Evolutionary conservation across 1,140 invertebrate genomes (phyloP), one percentile per base, ranked within the genome.

Genomic region (Augochlora pura): DNA sequence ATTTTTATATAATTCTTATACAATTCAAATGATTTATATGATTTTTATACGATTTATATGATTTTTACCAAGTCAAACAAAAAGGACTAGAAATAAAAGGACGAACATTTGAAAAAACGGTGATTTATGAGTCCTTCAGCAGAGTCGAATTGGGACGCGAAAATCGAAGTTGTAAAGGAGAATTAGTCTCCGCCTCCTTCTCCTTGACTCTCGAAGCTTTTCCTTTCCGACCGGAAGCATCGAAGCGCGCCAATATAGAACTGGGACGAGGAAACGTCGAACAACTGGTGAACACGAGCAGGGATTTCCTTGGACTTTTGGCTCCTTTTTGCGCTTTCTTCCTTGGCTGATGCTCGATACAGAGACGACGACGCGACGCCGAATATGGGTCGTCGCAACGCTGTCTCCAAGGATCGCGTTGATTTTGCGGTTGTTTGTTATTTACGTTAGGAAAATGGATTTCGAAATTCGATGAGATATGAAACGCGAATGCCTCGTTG

Each of bases 331-430:
- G 6, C n/a, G 14, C 38, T 67, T 42, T 25, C 25, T 23, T 18
- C 21, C 14, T 57, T 16, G 25, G 27, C 23, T 27, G 59, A 23
- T 16, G 25, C 14, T 9, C 46, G 52, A 66, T n/a, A 21, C 8
- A n/a, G n/a, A 18, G 4, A 76, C 66, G 38, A 2, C 14, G 64
- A n/a, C 39, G 25, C 66, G 38, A 2, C 14, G 64, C 39, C 39
- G 25, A 66, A 69, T 57, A 42, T 77, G 60, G 59, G 59, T 77
- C 75, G 67, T 2, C 27, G 27, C 18, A 27, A 63, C 16, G 38
- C 2, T 25, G 57, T 70, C 52, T 12, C 46, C 69, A 39, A 18
- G 49, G 23, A n/a, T 18, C 9, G 1, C 27, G 10, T 32, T 25
- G 25, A 38, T 38, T 32, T 69, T n/a, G 27, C 7, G 14, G 16